phyloP scores from a whole-genome alignment of 2,888 invertebrate genomes.

The Ferdinandea cuprea region DNA sequence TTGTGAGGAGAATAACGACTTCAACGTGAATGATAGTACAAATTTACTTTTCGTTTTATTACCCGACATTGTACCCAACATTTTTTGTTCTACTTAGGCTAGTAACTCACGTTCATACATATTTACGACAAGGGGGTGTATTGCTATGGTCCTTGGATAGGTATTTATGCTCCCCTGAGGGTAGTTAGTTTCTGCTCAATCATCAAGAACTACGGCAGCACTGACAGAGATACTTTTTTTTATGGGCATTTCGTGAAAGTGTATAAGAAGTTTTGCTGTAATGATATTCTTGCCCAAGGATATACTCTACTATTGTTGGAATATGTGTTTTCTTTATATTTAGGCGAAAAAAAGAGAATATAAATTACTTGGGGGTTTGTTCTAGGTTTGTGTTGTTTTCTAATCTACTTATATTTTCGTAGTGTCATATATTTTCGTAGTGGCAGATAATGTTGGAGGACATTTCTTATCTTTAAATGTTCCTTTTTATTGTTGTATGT shows the following conservation, averaged over 20 bases:
- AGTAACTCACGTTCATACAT: neutral
- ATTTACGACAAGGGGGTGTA: neutral
- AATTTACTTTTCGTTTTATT: constrained; percentile 27
- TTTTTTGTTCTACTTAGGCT: constrained; percentile 12
- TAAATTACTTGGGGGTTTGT: neutral
- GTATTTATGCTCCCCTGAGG: constrained; percentile 41
- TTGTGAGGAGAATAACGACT: constrained; percentile 23
- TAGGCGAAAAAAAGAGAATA: neutral
- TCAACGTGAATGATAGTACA: constrained; percentile 14
- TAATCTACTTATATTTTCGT: too few relatives aligned
- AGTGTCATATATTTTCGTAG: too few relatives aligned
- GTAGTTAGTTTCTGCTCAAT: constrained; percentile 67
- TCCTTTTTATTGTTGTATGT: too few relatives aligned
- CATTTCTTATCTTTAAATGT: too few relatives aligned
- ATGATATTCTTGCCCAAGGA: constrained; percentile 47
- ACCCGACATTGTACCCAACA: constrained; percentile 6
- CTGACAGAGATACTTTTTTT: constrained; percentile 21
- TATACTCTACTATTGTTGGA: constrained; percentile 14
- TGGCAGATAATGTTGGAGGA: too few relatives aligned
- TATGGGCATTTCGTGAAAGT: neutral
- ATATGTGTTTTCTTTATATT: neutral
- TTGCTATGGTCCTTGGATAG: constrained; percentile 28
- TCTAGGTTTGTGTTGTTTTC: neutral
- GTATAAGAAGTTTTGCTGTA: constrained; percentile 10
- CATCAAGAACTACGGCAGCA: constrained; percentile 44